Evolutionary conservation across 2,113 vertebrate species (phyloP).

Genomic region (Odontesthes bonariensis): DNA sequence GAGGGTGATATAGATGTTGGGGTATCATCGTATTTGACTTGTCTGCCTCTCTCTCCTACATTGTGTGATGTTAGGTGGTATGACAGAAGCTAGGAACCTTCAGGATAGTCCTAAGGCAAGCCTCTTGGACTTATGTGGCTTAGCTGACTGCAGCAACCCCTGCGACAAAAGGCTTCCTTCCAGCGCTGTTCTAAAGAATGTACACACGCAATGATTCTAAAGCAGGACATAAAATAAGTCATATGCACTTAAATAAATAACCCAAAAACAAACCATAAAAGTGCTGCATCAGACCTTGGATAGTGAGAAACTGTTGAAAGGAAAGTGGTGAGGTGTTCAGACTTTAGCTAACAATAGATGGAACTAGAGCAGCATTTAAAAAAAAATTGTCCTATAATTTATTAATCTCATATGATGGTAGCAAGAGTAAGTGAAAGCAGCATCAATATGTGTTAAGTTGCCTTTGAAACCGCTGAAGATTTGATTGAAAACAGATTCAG

Average conservation of each 20-base stretch:
- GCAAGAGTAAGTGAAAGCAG: too few relatives aligned
- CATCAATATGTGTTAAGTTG: too few relatives aligned
- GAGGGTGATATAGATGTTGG: conserved; percentile 30
- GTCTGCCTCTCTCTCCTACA: conserved; percentile 2
- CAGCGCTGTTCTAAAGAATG: not conserved
- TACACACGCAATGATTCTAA: not conserved
- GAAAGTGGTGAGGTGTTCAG: not conserved
- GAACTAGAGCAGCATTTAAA: too few relatives aligned
- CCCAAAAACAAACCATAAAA: too few relatives aligned
- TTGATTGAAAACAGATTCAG: not conserved
- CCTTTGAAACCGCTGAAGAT: not conserved
- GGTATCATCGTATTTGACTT: conserved; percentile 22
- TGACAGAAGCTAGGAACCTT: conserved; percentile 34
- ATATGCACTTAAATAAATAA: too few relatives aligned
- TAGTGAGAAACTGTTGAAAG: not conserved
- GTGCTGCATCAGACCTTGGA: too few relatives aligned
- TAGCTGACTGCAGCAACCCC: conserved; percentile 14
- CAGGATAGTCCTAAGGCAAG: conserved; percentile 29
- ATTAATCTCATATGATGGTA: too few relatives aligned
- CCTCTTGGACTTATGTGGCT: conserved; percentile 22
- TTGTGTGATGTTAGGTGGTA: conserved; percentile 16
- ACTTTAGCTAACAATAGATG: too few relatives aligned
- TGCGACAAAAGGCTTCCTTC: not conserved
- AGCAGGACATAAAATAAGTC: too few relatives aligned
- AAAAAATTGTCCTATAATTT: too few relatives aligned